These are phyloP conservation scores for Netelia fuscicornis DNA, from an alignment of 2,888 invertebrate genomes.

Conservation along the genomic window DNA sequence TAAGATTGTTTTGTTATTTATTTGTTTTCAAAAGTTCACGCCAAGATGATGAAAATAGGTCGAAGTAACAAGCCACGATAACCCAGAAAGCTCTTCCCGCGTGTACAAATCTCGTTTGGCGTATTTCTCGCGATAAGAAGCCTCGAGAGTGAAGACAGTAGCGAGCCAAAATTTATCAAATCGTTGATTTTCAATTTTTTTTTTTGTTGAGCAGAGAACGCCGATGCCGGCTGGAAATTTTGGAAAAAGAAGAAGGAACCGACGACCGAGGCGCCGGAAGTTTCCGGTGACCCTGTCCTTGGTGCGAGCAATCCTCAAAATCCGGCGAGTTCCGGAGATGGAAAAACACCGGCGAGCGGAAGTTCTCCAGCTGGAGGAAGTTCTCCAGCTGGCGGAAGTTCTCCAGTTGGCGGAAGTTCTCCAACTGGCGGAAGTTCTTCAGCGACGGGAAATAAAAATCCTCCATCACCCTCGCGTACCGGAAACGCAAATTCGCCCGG, in stretches of 20 bases:
- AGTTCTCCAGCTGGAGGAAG: slow-evolving; percentile 18
- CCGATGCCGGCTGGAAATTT: slow-evolving; percentile 81
- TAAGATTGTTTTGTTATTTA: neutral
- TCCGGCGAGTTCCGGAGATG: slow-evolving; percentile 28
- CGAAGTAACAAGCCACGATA: slow-evolving; percentile 55
- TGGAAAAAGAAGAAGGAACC: slow-evolving; percentile 78
- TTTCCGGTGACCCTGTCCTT: slow-evolving; percentile 8
- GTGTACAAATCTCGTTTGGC: neutral
- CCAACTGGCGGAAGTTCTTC: slow-evolving; percentile 32
- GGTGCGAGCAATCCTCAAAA: slow-evolving; percentile 2
- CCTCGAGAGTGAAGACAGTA: neutral
- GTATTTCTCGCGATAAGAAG: neutral
- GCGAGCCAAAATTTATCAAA: neutral
- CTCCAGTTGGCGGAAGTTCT: slow-evolving; percentile 2
- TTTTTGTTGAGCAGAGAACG: slow-evolving; percentile 65
- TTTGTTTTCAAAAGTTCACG: neutral
- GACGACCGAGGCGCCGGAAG: slow-evolving; percentile 62
- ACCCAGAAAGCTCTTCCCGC: slow-evolving; percentile 32
- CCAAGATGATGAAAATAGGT: slow-evolving; percentile 40
- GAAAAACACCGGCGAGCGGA: slow-evolving; percentile 38
- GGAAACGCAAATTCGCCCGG: slow-evolving; percentile 32
- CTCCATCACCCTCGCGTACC: slow-evolving; percentile 8
- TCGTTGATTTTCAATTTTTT: neutral
- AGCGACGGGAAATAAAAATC: slow-evolving; percentile 9
- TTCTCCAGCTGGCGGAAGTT: slow-evolving; percentile 3